These are phyloP conservation scores for Prinia subflava DNA, from an alignment of 2,113 vertebrate genomes.

Conservation along the genomic window DNA sequence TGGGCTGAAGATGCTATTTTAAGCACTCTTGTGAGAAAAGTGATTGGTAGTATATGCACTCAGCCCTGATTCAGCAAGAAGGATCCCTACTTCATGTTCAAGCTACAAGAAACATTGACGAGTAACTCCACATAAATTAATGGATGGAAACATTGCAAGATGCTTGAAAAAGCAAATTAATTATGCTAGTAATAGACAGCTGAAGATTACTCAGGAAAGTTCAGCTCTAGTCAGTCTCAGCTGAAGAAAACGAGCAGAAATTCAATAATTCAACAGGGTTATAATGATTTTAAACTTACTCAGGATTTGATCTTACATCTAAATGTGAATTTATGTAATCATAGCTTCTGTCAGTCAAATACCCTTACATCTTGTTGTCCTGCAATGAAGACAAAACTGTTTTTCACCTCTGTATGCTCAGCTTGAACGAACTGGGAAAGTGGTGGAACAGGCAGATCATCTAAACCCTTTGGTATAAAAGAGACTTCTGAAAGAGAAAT, in stretches of 20 bases:
- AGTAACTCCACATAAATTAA: neutral
- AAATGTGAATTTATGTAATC: conserved; percentile 8
- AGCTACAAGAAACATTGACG: neutral
- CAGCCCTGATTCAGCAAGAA: conserved; percentile 41
- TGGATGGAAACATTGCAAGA: neutral
- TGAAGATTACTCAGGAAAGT: neutral
- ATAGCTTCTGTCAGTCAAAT: neutral
- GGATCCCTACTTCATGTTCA: neutral
- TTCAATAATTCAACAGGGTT: neutral
- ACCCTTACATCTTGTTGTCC: neutral
- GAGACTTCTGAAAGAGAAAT: neutral
- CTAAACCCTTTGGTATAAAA: neutral
- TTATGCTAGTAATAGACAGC: neutral
- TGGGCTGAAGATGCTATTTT: conserved; percentile 43
- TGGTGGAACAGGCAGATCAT: neutral
- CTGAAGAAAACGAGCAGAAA: conserved; percentile 1
- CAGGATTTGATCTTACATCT: neutral
- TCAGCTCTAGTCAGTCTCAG: neutral
- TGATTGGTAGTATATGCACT: neutral
- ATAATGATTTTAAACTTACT: neutral
- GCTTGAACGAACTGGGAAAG: neutral
- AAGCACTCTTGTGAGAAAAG: conserved; percentile 4
- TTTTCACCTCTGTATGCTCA: neutral
- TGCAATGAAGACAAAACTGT: neutral
- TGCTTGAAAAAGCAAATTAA: neutral